Evolutionary conservation across 2,888 invertebrate genomes (phyloP), one percentile per base, ranked within the genome.

Genomic region (Argynnis bischoffii): DNA sequence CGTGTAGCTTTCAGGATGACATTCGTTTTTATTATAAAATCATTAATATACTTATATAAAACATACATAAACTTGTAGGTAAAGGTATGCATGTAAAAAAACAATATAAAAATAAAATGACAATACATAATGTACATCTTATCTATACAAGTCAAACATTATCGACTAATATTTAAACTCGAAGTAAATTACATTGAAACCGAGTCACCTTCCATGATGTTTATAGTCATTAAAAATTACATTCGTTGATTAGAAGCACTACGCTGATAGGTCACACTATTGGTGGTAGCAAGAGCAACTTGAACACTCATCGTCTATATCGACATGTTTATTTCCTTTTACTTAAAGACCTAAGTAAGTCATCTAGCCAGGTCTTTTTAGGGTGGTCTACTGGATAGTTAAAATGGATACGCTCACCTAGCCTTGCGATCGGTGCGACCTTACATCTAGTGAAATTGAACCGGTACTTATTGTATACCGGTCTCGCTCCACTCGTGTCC

Each of bases 381-480:
- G 60, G 69, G 61, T 67, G 66, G 66, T 68, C 66, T 61, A 61
- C 57, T 56, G 55, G 54, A 67, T 69, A 71, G 67, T 64, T 71
- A 69, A 69, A 74, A 72, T 77, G 74, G 64, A 72, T 76, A 81
- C 89, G 85, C 82, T 87, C 87, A 85, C 84, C 81, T 87, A 89
- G 90, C 91, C 91, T 91, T 91, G 90, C 77, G 78, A 77, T 75
- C 79, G 71, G 74, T 73, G 74, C 85, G 91, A 91, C 91, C 91
- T 92, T 90, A 88, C 79, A 76, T 83, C 85, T 84, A 88, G 90
- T 90, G 90, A 90, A 90, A 91, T 90, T 90, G 84, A 88, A 89
- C 87, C 86, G 83, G 88, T 87, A 83, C 75, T 74, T 74, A 72
- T 74, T 73, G 74, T 75, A 78, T 77, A 81, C 79, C 79, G 78